phyloP scores from a whole-genome alignment of 2,797 vertebrate genomes.

The Harpagifer antarcticus region DNA sequence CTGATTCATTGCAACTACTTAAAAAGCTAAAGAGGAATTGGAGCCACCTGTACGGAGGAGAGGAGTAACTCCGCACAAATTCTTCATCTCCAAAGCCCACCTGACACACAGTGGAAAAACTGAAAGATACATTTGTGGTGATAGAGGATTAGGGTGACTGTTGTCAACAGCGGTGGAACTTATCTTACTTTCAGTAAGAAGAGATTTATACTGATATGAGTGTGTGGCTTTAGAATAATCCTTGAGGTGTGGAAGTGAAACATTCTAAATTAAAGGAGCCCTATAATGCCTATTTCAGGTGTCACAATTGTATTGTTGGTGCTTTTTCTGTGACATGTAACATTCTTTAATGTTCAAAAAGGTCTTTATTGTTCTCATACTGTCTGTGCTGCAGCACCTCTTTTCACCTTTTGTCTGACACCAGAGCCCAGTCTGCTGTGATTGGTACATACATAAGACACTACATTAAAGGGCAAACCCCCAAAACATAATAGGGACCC shows the following conservation, averaged over 20 bases:
- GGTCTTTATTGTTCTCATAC: too few species aligned
- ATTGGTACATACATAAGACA: too few species aligned
- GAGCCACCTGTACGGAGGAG: constrained; percentile 59
- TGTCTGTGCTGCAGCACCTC: too few species aligned
- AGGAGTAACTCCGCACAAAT: constrained; percentile 21
- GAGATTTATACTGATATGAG: background rate
- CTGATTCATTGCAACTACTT: constrained; percentile 50
- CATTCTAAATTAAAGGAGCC: background rate
- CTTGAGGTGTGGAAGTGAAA: background rate
- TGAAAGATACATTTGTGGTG: constrained; percentile 29
- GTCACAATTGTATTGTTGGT: too few species aligned
- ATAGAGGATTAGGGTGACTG: constrained; percentile 11
- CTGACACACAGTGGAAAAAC: constrained; percentile 23
- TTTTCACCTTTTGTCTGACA: too few species aligned
- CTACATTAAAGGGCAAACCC: too few species aligned
- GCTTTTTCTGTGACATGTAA: too few species aligned
- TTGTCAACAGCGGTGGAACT: constrained; percentile 9
- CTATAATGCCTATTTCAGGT: too few species aligned
- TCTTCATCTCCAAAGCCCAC: constrained; percentile 31
- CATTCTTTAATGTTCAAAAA: too few species aligned
- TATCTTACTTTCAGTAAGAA: background rate
- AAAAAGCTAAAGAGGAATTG: constrained; percentile 52
- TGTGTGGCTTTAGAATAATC: background rate
- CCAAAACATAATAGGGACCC: too few species aligned
- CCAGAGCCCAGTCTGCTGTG: too few species aligned